phyloP scores from a whole-genome alignment of 1,140 invertebrate species.

The Sycobia sp. region DNA sequence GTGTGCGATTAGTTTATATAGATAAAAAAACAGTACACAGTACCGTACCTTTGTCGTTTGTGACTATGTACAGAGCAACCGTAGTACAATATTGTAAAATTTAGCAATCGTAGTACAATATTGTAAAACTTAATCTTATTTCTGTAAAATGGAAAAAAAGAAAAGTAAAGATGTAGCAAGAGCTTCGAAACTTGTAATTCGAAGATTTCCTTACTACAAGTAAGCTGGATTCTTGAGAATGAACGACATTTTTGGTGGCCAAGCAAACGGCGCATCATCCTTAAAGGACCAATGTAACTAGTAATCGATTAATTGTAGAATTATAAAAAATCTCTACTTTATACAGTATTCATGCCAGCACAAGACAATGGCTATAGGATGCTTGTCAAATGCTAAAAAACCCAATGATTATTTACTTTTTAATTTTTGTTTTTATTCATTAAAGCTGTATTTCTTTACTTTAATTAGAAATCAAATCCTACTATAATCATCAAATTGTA shows the following conservation, averaged over 20 bases:
- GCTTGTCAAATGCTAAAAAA: slow-evolving; percentile 5
- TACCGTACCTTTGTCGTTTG: slow-evolving; percentile 30
- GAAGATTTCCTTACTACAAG: slow-evolving; percentile 15
- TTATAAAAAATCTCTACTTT: slow-evolving; percentile 37
- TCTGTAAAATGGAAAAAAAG: slow-evolving; percentile 18
- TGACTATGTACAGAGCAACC: slow-evolving; percentile 34
- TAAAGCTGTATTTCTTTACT: too few relatives aligned
- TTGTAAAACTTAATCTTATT: slow-evolving; percentile 26
- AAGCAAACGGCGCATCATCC: slow-evolving; percentile 43
- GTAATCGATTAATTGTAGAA: slow-evolving; percentile 46
- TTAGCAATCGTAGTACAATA: slow-evolving; percentile 24
- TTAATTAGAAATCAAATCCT: too few relatives aligned
- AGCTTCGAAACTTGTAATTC: slow-evolving; percentile 9
- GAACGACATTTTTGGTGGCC: slow-evolving; percentile 33
- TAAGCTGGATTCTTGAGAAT: slow-evolving; percentile 11
- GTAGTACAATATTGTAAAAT: slow-evolving; percentile 28
- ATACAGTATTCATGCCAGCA: slow-evolving; percentile 37
- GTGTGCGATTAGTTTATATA: background rate
- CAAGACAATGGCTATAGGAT: slow-evolving; percentile 4
- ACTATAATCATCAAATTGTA: too few relatives aligned
- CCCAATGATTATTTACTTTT: background rate
- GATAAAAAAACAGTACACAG: slow-evolving; percentile 6
- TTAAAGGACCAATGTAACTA: slow-evolving; percentile 58
- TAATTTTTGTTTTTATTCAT: too few relatives aligned
- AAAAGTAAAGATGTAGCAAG: slow-evolving; percentile 9